A percentile compares a stretch with the other conserved stretches of the same genome.
These are phyloP conservation scores for Epinotia brunnichana DNA, from an alignment of 2,888 invertebrate genomes.

Conservation along the genomic window DNA sequence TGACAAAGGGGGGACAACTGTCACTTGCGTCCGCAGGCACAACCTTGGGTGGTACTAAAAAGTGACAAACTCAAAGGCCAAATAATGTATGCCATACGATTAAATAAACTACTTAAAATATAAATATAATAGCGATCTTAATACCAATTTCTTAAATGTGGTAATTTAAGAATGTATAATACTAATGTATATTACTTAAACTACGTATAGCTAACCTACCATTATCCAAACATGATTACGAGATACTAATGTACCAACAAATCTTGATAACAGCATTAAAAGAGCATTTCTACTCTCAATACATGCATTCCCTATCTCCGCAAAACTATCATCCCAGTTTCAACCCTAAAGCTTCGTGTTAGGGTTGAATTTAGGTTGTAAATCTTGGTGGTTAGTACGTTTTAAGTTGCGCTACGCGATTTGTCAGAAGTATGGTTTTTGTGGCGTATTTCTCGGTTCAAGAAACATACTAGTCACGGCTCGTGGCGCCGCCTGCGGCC, in stretches of 20 bases:
- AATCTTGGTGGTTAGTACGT: neutral
- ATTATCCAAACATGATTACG: conserved; percentile 10
- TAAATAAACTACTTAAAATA: too few species aligned
- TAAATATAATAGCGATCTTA: too few species aligned
- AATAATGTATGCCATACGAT: too few species aligned
- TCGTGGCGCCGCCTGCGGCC: conserved; percentile 9
- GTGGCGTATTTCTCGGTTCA: conserved; percentile 35
- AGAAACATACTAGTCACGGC: conserved; percentile 35
- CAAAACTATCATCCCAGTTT: neutral
- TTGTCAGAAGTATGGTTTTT: conserved; percentile 22
- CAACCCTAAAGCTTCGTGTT: neutral
- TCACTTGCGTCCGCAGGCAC: too few species aligned
- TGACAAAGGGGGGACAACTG: too few species aligned
- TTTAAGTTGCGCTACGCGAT: neutral
- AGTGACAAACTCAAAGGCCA: too few species aligned
- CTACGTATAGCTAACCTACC: neutral
- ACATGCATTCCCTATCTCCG: neutral
- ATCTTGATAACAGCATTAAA: conserved; percentile 22
- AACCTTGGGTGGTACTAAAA: too few species aligned
- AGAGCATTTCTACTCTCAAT: neutral
- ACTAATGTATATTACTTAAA: neutral
- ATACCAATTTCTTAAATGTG: neutral
- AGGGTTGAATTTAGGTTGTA: neutral
- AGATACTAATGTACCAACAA: conserved; percentile 13
- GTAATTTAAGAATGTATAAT: neutral